phyloP scores from a whole-genome alignment of 2,888 invertebrate species.

The Gymnosoma rotundatum region DNA sequence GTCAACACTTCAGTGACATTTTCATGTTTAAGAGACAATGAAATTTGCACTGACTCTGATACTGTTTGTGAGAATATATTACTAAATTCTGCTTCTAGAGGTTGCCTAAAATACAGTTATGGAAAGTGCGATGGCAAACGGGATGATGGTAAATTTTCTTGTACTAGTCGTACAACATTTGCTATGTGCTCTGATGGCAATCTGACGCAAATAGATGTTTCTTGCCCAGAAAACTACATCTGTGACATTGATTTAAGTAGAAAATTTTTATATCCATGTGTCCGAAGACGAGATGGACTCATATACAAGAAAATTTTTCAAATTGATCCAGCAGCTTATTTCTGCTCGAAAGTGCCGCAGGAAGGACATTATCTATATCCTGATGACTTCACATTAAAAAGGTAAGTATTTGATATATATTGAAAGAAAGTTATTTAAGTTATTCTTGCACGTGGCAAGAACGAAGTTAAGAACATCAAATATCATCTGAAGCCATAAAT shows the following conservation, averaged over 20 bases:
- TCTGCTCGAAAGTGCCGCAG: conserved; percentile 33
- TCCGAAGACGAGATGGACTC: not conserved
- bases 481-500: no score
- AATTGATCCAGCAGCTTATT: no score
- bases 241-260: conserved; percentile 72
- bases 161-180: conserved; percentile 75
- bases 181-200: conserved; percentile 67
- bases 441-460: no score
- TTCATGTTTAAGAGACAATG: conserved; percentile 67
- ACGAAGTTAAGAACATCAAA: no score
- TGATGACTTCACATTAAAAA: conserved; percentile 74
- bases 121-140: conserved; percentile 59
- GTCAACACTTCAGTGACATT: conserved; percentile 36
- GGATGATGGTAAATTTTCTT: conserved; percentile 70
- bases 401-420: conserved; percentile 66
- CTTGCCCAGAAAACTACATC: conserved; percentile 67
- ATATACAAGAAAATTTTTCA: no score
- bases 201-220: conserved; percentile 16
- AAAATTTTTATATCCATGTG: conserved; percentile 70
- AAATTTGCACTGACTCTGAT: conserved; percentile 73
- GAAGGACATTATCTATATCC: conserved; percentile 73
- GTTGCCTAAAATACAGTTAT: conserved; percentile 74
- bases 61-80: conserved; percentile 68
- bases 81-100: conserved; percentile 15
- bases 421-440: no score